Conservation (phyloP, 2,797 vertebrate genomes). For the Poeciliopsis presidionis region DNA sequence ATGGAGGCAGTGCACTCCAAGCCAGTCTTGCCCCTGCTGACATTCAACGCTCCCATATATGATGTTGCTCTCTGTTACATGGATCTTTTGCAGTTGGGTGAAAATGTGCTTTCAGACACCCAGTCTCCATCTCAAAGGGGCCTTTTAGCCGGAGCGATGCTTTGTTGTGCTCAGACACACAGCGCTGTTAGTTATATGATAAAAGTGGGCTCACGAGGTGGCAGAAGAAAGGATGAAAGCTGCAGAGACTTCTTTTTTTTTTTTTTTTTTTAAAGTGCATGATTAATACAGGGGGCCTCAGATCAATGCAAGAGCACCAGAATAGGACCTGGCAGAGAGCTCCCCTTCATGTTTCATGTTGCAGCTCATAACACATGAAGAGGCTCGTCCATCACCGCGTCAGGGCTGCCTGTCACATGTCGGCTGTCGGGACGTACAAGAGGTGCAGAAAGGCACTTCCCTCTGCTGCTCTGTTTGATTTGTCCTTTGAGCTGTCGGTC, state of each 20-base stretch:
- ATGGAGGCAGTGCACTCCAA: conserved; percentile 60
- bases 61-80: conserved; percentile 13
- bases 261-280: conserved; percentile 64
- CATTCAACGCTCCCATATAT: not conserved
- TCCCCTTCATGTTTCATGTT: conserved; percentile 55
- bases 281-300: conserved; percentile 65
- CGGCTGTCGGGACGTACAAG: conserved; percentile 31
- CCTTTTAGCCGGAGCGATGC: conserved; percentile 23
- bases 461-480: conserved; percentile 30
- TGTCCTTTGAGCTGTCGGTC: conserved; percentile 38
- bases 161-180: conserved; percentile 48
- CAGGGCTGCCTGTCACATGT: conserved; percentile 37
- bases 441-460: conserved; percentile 47
- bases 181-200: conserved; percentile 45
- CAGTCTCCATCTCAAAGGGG: conserved; percentile 45
- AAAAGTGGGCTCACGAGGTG: conserved; percentile 55
- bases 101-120: conserved; percentile 20
- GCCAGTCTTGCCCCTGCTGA: too few species aligned
- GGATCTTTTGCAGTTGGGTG: conserved; percentile 2
- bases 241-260: conserved; percentile 55
- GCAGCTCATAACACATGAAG: conserved; percentile 55
- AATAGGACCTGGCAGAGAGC: conserved; percentile 46
- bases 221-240: conserved; percentile 64
- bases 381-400: conserved; percentile 49
- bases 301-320: conserved; percentile 58